Percentiles rank a stretch among this genome's conserved stretches.
Conservation (phyloP, 2,113 vertebrate genomes). For the Cyphotilapia sp. region DNA sequence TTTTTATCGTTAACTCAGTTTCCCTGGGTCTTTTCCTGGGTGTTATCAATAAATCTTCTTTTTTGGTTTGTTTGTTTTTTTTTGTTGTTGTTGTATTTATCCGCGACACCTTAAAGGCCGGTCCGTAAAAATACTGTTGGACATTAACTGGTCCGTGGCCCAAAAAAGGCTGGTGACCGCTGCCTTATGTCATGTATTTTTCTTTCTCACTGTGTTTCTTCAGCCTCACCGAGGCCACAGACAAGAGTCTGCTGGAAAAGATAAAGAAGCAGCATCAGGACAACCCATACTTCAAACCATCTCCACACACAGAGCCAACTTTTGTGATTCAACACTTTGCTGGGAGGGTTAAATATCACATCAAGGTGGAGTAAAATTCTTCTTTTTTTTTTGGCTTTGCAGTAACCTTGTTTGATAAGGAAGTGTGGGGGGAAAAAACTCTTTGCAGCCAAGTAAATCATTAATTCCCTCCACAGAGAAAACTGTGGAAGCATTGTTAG, state of each 20-base stretch:
- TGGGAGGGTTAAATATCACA: slow-evolving; percentile 87
- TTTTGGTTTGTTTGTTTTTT: accelerated
- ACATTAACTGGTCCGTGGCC: background rate
- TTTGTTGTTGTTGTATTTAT: background rate
- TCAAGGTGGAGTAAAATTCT: slow-evolving; percentile 73
- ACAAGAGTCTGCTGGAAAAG: slow-evolving; percentile 82
- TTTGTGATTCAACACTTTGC: slow-evolving; percentile 91
- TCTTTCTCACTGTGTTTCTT: background rate
- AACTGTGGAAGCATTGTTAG: background rate
- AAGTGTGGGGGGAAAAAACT: background rate
- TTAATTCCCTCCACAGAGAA: background rate
- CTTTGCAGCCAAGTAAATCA: slow-evolving; percentile 9
- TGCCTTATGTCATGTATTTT: background rate
- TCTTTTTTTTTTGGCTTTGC: background rate
- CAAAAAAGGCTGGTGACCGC: background rate
- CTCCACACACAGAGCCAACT: slow-evolving; percentile 76
- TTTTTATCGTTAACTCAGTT: accelerated
- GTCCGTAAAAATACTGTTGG: background rate
- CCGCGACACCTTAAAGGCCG: background rate
- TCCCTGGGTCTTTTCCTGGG: background rate
- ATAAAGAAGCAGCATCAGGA: slow-evolving; percentile 85
- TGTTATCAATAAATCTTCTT: background rate
- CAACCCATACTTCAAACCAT: slow-evolving; percentile 79
- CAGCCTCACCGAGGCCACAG: slow-evolving; percentile 83
- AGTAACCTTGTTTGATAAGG: slow-evolving; percentile 18